Percentiles rank a stretch among this genome's conserved stretches.
These are phyloP conservation scores for Pangasius macronema DNA, from an alignment of 2,797 vertebrate species.

Conservation along the genomic window DNA sequence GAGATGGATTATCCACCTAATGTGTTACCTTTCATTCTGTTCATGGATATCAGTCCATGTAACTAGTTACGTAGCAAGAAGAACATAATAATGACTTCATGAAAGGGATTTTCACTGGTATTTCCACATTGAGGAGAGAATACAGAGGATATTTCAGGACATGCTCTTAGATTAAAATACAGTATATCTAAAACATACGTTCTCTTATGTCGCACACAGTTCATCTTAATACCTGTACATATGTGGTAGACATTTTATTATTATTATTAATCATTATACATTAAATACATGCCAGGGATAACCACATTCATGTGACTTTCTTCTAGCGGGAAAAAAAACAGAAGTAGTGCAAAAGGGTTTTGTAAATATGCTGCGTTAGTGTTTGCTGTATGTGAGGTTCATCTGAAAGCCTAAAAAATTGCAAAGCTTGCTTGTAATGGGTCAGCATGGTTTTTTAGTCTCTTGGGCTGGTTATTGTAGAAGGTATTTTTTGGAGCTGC, in stretches of 20 bases:
- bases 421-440: background rate
- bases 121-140: background rate
- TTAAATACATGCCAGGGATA: background rate
- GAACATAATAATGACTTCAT: background rate
- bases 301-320: background rate
- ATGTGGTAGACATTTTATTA: background rate
- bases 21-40: background rate
- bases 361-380: background rate
- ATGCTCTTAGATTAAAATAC: background rate
- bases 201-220: background rate
- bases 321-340: background rate
- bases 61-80: background rate
- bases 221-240: background rate
- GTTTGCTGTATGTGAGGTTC: background rate
- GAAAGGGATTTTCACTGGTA: background rate
- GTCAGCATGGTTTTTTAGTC: background rate
- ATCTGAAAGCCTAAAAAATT: background rate
- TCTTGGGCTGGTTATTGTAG: background rate
- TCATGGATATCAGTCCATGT: background rate
- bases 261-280: background rate
- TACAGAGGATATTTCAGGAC: background rate
- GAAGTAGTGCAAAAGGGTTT: background rate
- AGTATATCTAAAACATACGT: background rate
- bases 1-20: background rate
- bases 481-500: slow-evolving; percentile 6